Percentiles rank a stretch among this genome's conserved stretches.
These are phyloP conservation scores for Protobothrops flavoviridis DNA, from an alignment of 2,113 vertebrate species.

Conservation along the genomic window DNA sequence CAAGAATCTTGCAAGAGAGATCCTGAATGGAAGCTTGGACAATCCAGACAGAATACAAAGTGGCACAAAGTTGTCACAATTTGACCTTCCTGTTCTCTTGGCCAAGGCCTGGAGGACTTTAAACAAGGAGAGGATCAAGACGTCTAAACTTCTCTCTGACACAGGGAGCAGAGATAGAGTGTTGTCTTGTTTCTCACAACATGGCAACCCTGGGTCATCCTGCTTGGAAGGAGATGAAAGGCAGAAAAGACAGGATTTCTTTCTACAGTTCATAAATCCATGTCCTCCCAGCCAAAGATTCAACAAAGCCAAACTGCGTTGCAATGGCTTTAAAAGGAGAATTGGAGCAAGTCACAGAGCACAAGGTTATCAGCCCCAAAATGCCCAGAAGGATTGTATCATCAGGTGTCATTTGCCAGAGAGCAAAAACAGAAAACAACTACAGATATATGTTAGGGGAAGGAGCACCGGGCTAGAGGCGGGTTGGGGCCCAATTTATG, in stretches of 20 bases:
- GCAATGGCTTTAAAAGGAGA: not conserved
- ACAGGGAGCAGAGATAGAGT: not conserved
- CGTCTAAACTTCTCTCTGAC: not conserved
- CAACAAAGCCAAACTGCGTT: not conserved
- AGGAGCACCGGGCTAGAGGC: not conserved
- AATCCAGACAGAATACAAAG: not conserved
- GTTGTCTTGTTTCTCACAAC: not conserved
- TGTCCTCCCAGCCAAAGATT: not conserved
- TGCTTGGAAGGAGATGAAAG: not conserved
- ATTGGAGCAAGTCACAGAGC: not conserved
- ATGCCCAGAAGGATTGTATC: not conserved
- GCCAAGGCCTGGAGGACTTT: not conserved
- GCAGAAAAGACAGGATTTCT: not conserved
- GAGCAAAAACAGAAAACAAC: not conserved
- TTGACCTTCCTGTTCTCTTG: not conserved
- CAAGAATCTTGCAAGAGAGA: not conserved
- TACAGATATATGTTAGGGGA: not conserved
- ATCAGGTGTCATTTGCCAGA: not conserved
- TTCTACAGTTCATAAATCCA: not conserved
- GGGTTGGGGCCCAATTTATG: not conserved
- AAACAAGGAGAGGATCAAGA: not conserved
- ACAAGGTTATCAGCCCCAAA: not conserved
- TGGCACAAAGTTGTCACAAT: not conserved
- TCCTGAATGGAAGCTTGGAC: not conserved
- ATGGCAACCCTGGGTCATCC: not conserved